Evolutionary conservation across 1,140 invertebrate species (phyloP).

Genomic region (Habropoda laboriosa): DNA sequence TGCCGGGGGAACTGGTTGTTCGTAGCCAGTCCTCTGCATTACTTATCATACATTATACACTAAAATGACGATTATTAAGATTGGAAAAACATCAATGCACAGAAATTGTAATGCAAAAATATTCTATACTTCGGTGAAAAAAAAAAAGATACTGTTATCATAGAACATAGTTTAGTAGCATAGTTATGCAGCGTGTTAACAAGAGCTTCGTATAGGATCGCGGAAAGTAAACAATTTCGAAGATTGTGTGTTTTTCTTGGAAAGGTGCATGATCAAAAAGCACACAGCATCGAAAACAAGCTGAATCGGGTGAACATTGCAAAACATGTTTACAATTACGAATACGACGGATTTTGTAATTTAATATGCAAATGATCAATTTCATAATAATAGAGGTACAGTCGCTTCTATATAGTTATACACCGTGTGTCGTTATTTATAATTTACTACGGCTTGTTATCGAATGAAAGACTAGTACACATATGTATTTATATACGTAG

Average conservation of each 20-base stretch:
- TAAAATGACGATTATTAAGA: background rate
- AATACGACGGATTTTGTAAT: background rate
- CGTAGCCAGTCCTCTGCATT: background rate
- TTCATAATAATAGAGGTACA: background rate
- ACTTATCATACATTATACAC: conserved; percentile 6
- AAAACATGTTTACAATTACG: conserved; percentile 27
- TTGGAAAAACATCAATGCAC: background rate
- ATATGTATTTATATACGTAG: background rate
- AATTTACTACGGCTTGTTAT: background rate
- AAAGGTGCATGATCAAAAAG: background rate
- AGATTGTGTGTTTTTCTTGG: background rate
- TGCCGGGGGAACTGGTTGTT: background rate
- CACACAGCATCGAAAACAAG: background rate
- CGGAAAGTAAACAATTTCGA: background rate
- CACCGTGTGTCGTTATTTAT: background rate
- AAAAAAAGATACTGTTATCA: background rate
- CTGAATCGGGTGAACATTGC: background rate
- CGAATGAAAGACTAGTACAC: background rate
- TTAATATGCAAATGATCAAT: conserved; percentile 2
- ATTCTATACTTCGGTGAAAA: background rate
- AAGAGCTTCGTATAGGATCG: background rate
- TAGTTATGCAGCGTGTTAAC: background rate
- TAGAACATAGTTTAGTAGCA: background rate
- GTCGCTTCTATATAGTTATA: too few species aligned
- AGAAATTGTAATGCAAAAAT: background rate